Evolutionary conservation across 2,113 vertebrate species (phyloP).

Genomic region (Polypterus bichir): DNA sequence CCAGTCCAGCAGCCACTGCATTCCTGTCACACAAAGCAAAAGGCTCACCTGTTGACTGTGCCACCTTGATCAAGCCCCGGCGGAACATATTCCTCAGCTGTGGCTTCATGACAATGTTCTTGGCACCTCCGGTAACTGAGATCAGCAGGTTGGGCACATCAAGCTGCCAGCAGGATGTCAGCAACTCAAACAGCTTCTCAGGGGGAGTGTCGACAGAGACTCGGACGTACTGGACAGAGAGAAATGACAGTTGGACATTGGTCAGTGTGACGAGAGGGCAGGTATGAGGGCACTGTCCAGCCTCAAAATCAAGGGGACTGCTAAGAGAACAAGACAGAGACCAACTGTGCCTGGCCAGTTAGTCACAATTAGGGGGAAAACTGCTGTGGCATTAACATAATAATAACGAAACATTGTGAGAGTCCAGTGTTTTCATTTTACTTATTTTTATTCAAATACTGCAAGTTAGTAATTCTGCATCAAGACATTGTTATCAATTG

Average conservation of each 20-base stretch:
- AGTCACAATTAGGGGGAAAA: too few species aligned
- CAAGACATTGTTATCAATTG: too few species aligned
- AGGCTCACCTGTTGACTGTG: constrained; percentile 74
- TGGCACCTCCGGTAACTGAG: constrained; percentile 89
- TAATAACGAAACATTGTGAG: not conserved
- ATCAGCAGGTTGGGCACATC: constrained; percentile 79
- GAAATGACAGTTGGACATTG: not conserved
- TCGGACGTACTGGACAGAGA: constrained; percentile 61
- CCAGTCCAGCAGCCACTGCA: too few species aligned
- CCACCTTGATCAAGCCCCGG: constrained; percentile 83
- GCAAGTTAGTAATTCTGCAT: too few species aligned
- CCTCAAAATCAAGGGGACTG: not conserved
- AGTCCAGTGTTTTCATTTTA: not conserved
- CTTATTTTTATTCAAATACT: too few species aligned
- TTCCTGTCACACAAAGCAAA: too few species aligned
- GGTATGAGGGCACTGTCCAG: not conserved
- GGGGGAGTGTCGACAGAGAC: constrained; percentile 68
- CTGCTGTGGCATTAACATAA: too few species aligned
- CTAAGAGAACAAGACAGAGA: not conserved
- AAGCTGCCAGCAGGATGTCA: constrained; percentile 82
- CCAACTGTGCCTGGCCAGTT: not conserved
- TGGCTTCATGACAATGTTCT: constrained; percentile 80
- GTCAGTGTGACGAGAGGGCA: not conserved
- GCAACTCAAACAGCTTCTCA: constrained; percentile 62
- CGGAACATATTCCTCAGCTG: constrained; percentile 74